phyloP scores from a whole-genome alignment of 2,113 vertebrate genomes.

The Typhlomys cinereus region DNA sequence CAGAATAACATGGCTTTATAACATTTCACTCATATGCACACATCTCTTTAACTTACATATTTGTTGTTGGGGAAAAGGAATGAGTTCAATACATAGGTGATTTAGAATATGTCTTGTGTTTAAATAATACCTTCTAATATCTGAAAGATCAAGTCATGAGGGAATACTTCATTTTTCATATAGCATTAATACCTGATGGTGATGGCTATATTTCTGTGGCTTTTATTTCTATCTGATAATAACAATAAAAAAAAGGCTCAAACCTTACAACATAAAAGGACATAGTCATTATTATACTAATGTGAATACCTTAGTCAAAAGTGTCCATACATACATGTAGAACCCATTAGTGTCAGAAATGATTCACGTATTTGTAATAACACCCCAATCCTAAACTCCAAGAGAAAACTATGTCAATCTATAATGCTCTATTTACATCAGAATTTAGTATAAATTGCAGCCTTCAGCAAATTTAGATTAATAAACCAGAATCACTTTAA shows the following conservation, averaged over 20 bases:
- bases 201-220: not conserved
- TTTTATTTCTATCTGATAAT: not conserved
- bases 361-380: conserved; percentile 34
- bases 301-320: not conserved
- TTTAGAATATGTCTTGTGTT: not conserved
- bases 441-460: not conserved
- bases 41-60: not conserved
- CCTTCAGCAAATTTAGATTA: not conserved
- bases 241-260: not conserved
- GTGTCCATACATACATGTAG: not conserved
- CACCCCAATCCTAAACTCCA: not conserved
- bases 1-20: not conserved
- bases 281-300: not conserved
- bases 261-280: not conserved
- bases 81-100: not conserved
- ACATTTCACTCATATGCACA: not conserved
- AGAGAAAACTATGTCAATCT: not conserved
- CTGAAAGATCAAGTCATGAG: not conserved
- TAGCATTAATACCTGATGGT: not conserved
- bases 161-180: not conserved
- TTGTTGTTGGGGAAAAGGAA: not conserved
- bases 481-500: not conserved
- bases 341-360: conserved; percentile 7
- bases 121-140: not conserved
- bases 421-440: not conserved